These are phyloP conservation scores for Meles meles DNA, from an alignment of 2,113 vertebrate species.

Conservation along the genomic window DNA sequence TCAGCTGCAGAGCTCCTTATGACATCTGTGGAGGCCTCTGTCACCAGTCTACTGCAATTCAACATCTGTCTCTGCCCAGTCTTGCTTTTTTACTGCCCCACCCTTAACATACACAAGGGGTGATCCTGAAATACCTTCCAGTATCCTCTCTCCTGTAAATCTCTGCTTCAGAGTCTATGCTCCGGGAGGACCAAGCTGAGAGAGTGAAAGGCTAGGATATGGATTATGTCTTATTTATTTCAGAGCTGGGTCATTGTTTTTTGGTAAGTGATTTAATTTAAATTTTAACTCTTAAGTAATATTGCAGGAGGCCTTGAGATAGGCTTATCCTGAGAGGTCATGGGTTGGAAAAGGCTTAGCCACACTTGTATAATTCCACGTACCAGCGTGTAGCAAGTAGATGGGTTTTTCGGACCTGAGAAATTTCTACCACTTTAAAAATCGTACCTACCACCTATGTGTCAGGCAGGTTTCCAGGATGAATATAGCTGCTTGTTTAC, in stretches of 20 bases:
- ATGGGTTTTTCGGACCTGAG: not conserved
- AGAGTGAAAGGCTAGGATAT: not conserved
- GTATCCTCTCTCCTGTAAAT: not conserved
- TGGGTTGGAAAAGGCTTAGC: not conserved
- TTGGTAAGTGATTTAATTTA: not conserved
- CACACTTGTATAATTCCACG: not conserved
- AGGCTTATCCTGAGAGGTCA: not conserved
- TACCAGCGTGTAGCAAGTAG: not conserved
- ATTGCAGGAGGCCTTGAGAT: not conserved
- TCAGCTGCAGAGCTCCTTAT: not conserved
- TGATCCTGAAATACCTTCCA: not conserved
- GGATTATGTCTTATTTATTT: not conserved
- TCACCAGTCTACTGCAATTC: fast-evolving
- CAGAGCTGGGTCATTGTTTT: not conserved
- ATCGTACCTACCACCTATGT: not conserved
- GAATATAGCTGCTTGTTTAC: not conserved
- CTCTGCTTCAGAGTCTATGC: not conserved
- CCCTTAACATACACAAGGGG: too few relatives aligned
- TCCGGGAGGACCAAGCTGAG: not conserved
- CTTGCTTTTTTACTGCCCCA: not conserved
- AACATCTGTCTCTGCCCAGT: not conserved
- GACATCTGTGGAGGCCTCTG: too few relatives aligned
- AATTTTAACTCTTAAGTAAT: not conserved
- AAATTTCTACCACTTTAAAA: not conserved
- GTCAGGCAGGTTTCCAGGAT: not conserved